Base-by-base conservation (phyloP, 2,888 invertebrate species). In the Leptinotarsa juncta region DNA sequence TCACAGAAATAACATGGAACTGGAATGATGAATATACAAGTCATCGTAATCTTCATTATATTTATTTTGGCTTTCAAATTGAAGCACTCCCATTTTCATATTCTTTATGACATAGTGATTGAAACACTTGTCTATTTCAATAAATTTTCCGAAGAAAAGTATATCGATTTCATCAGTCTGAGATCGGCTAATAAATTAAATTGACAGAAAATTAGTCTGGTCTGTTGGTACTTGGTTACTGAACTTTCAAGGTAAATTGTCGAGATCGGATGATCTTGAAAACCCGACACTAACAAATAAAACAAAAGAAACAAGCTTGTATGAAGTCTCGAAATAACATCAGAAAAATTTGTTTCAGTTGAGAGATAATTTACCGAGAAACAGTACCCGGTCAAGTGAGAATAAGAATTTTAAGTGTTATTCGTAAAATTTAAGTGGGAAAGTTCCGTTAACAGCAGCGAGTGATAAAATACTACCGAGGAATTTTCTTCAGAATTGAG, bases 191-290 rank as follows among this genome's bases (percentile, higher is more conserved):
- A 57, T 77, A 70, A 77, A 73, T 70, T 76, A 73, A 72, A 74
- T 71, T 72, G 62, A 70, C 50, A 79, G 77, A 42, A 55, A 49
- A 57, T 26, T 18, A 55, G 66, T 65, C 66, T 71, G 62, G 49
- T 51, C 51, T 48, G 57, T 60, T 83, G 85, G 86, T 84, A 84
- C 84, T 23, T 83, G 85, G 86, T 84, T 84, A 84, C 84, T 85
- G 86, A 86, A 84, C 86, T 84, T 83, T 86, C 86, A 86, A 86
- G 86, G 86, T 85, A 86, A 86, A 79, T 82, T 76, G 78, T 82
- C 78, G 79, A 78, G 80, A 80, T 68, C 68, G 68, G 55, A 69
- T 48, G 69, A 48, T 69, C 69, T 69, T 57, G 69, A 57, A 55
- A 79, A 81, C 83, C 82, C 82, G 82, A 81, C 81, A 82, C 78